Evolutionary conservation across 1,140 invertebrate species (phyloP), one percentile per base, ranked within the genome.

Genomic region (Drosophila grimshawi): DNA sequence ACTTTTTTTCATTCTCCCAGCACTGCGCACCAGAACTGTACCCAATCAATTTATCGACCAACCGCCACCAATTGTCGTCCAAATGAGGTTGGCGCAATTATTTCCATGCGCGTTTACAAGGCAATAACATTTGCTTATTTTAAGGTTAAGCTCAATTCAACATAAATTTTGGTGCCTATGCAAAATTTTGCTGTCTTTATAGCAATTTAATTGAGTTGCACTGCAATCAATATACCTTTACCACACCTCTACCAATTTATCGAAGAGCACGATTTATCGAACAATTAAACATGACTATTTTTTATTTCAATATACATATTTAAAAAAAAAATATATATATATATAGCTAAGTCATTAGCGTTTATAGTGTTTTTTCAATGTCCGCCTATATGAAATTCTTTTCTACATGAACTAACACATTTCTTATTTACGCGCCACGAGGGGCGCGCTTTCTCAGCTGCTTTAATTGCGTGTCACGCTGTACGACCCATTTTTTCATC

Each of bases 1-100:
- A 90, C 72, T 90, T 90, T 89, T 52, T 89, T 86, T 90, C 80
- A 83, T 89, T 81, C 85, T 85, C 81, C 66, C 76, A 76, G 72
- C 64, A 41, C 56, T 52, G 56, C 11, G 53, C 68, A 39, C 29
- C 43, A 73, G 53, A 27, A 61, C 51, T 64, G 61, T n/a, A 51
- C 6, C 29, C 29, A 33, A 8, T 30, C 11, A 78, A 63, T 49
- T 51, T 49, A 82, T 81, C 65, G 75, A 48, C 32, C 1, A 10
- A 3, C 71, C 71, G 30, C 71, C 71, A 43, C 65, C 30, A 30
- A 8, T 43, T 45, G 33, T 45, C 37, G 27, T 11, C 19, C 30
- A 51, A 61, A 45, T 11, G 37, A 43, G n/a, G 51, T 74, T 74
- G 71, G 71, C 71, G 71, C 71, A 62, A 61, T 62, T 61, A 41